phyloP scores from a whole-genome alignment of 2,113 vertebrate species.

The Ageneiosus marmoratus region DNA sequence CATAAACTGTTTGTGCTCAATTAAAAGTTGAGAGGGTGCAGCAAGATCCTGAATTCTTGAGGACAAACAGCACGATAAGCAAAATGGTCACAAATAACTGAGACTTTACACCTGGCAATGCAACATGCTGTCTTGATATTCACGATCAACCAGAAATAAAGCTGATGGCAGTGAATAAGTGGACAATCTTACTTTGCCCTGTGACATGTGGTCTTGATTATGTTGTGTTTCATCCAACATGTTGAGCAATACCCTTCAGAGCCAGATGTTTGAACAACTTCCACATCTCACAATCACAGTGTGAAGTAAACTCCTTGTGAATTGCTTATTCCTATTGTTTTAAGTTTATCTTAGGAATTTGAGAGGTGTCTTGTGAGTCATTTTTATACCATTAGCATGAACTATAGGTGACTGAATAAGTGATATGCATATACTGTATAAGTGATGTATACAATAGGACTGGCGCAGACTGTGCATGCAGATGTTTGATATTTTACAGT shows the following conservation, averaged over 20 bases:
- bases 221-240: conserved; percentile 41
- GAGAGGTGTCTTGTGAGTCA: background rate
- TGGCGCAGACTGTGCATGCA: background rate
- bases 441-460: too few relatives aligned
- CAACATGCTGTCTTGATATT: background rate
- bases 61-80: background rate
- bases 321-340: background rate
- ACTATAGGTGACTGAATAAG: background rate
- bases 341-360: background rate
- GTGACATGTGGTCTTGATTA: conserved; percentile 57
- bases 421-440: too few relatives aligned
- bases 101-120: conserved; percentile 34
- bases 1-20: conserved; percentile 13
- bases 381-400: background rate
- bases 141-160: background rate
- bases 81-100: background rate
- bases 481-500: background rate
- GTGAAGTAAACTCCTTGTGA: background rate
- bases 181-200: background rate
- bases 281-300: conserved; percentile 6
- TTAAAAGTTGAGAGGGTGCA: background rate
- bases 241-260: conserved; percentile 46
- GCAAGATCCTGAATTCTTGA: background rate
- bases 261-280: conserved; percentile 26
- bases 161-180: conserved; percentile 16